Conservation (phyloP, 2,113 vertebrate species). For the Dicaeum eximium region DNA sequence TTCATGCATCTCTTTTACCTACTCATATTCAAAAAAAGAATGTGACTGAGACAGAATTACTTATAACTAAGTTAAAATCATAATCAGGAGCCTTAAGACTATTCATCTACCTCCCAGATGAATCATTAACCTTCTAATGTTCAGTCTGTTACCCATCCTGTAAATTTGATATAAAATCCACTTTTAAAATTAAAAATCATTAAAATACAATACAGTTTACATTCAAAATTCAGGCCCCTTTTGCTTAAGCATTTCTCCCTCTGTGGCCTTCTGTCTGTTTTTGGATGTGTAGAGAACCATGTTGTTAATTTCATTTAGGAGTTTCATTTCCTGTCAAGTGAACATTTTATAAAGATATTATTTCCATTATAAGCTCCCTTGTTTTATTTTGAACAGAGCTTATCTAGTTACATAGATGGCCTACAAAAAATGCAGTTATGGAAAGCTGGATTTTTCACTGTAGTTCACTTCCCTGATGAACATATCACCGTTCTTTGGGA, state of each 20-base stretch:
- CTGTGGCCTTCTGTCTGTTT: neutral
- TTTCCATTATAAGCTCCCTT: neutral
- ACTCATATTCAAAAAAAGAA: neutral
- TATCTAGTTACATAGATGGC: conserved; percentile 80
- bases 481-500: conserved; percentile 92
- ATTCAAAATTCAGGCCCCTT: neutral
- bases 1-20: neutral
- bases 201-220: neutral
- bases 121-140: neutral
- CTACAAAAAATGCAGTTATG: conserved; percentile 81
- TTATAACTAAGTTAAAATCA: neutral
- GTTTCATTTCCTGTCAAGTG: neutral
- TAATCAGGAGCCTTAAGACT: neutral
- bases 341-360: neutral
- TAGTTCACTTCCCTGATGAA: conserved; percentile 84
- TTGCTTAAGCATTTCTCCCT: neutral
- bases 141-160: accelerated
- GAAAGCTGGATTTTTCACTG: conserved; percentile 88
- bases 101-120: neutral
- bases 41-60: neutral
- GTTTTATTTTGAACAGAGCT: conserved; percentile 75
- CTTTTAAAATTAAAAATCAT: neutral
- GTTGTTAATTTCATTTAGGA: neutral
- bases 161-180: neutral
- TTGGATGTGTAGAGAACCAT: neutral